Evolutionary conservation across 2,797 vertebrate genomes (phyloP), one percentile per base, ranked within the genome.

Genomic region (Schizothorax lantsangensis): DNA sequence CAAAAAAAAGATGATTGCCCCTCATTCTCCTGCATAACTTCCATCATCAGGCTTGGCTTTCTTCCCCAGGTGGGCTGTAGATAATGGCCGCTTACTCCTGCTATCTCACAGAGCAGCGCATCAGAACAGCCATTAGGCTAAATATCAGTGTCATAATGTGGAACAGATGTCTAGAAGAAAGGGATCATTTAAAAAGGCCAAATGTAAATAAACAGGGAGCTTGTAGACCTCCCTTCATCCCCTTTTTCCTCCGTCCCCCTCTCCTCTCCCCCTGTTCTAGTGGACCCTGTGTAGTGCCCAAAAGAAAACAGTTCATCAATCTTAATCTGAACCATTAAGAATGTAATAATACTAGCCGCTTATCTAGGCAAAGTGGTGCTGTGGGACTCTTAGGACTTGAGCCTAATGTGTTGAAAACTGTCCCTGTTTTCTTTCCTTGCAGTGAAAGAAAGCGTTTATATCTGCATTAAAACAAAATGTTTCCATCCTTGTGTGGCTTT

Each of bases 301-400:
- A 94, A 95, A 94, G 94, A 95, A 95, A 96, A 95, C 94, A 95
- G 85, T 94, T 94, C 92, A 96, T 96, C 94, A 95, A 95, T 95
- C 95, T 95, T 95, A 92, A 93, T 95, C 94, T 94, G 88, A 86
- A 89, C 87, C 90, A 90, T 93, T 93, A 93, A 90, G 91, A 90
- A 87, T 92, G 91, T 90, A 92, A 92, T 92, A 90, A 93, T 92
- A 91, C 89, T 88, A 85, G 64, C 45, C 62, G 75, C 84, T 92
- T 91, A 91, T 93, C 86, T 71, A 86, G 74, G 88, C 82, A 88
- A 88, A 88, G 89, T 87, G 88, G 88, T 90, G 90, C 89, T 86
- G 88, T 87, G 88, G 66, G 88, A 84, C 89, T 87, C 85, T 81
- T 69, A 88, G 78, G 79, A 88, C 80, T 82, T 75, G 71, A 52